Percentiles rank a stretch among this genome's conserved stretches.
Evolutionary conservation across 1,140 invertebrate genomes (phyloP).

Genomic region (Zaprionus vittiger): DNA sequence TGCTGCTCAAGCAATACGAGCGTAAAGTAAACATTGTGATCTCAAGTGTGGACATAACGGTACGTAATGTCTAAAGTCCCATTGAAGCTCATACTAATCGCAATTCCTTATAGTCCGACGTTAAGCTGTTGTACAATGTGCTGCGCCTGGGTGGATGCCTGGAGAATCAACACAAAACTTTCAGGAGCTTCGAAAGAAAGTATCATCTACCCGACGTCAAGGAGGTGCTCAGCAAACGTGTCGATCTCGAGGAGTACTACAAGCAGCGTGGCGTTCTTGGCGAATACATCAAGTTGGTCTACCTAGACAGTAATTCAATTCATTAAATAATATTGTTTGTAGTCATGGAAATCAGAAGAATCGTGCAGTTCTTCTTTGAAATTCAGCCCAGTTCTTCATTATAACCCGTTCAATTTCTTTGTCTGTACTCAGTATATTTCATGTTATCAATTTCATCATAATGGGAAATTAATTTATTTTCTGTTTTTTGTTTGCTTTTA

Average conservation of each 20-base stretch:
- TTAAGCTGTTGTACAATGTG: constrained; percentile 74
- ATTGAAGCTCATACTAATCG: neutral
- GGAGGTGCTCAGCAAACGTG: constrained; percentile 66
- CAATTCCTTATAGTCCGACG: constrained; percentile 59
- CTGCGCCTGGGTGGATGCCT: constrained; percentile 70
- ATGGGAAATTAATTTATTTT: neutral
- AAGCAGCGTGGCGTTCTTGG: constrained; percentile 74
- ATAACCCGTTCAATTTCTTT: neutral
- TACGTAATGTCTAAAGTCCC: constrained; percentile 16
- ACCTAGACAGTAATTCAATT: constrained; percentile 31
- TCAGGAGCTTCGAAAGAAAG: constrained; percentile 66
- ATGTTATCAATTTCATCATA: constrained; percentile 6
- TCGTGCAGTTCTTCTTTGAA: neutral
- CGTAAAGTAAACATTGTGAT: constrained; percentile 73
- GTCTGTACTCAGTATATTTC: neutral
- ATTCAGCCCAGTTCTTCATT: neutral
- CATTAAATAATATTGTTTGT: constrained; percentile 13
- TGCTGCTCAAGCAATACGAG: constrained; percentile 77
- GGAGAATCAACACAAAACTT: constrained; percentile 64
- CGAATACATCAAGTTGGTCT: constrained; percentile 76
- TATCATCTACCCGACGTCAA: constrained; percentile 72
- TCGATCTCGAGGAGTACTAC: constrained; percentile 80
- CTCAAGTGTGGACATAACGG: constrained; percentile 81
- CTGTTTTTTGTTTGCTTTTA: constrained; percentile 26
- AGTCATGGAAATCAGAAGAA: neutral